A percentile compares a stretch with the other conserved stretches of the same genome.
Conservation (phyloP, 2,888 invertebrate genomes). For the Polymixis flavicincta region DNA sequence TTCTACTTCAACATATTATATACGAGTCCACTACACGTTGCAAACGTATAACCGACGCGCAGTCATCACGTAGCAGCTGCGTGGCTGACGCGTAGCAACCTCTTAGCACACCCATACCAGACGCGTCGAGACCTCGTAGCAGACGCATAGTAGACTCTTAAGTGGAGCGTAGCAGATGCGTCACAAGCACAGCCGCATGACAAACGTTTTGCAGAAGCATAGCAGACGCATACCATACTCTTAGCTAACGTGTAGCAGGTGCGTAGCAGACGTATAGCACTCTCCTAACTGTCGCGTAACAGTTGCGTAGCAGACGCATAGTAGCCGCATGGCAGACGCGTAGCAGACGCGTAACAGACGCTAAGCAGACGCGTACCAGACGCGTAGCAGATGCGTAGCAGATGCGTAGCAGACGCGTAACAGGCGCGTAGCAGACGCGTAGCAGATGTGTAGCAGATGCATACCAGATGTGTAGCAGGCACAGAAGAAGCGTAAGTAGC, state of each 20-base stretch:
- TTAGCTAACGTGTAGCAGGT: neutral
- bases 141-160: neutral
- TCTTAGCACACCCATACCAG: neutral
- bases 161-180: neutral
- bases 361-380: neutral
- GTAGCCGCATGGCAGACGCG: neutral
- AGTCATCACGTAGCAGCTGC: neutral
- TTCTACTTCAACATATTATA: neutral
- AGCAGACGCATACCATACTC: too few species aligned
- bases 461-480: neutral
- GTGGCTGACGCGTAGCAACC: neutral
- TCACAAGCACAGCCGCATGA: neutral
- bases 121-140: neutral
- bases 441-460: neutral
- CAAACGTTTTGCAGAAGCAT: neutral
- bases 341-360: neutral
- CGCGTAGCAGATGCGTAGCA: neutral
- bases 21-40: neutral
- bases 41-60: neutral
- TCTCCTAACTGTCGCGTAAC: neutral
- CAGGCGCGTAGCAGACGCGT: neutral
- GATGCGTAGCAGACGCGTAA: neutral
- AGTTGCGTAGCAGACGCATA: neutral
- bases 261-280: neutral
- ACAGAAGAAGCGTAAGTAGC: neutral